Percentiles rank a stretch among this genome's conserved stretches.
Conservation (phyloP, 2,113 vertebrate genomes). For the Climacteris rufus region DNA sequence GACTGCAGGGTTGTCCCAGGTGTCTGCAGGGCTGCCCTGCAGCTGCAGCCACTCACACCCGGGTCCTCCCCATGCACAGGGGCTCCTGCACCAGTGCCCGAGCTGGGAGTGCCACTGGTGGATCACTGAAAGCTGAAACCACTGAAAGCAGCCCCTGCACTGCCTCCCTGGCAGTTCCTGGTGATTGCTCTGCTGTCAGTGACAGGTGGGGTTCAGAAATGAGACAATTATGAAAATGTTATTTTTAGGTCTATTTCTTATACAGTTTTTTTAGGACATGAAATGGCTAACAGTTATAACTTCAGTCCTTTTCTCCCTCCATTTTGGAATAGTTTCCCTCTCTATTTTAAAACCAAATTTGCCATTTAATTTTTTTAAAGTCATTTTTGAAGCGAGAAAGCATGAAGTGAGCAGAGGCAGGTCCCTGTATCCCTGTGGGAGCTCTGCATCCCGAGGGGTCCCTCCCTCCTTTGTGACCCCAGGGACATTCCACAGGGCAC, state of each 20-base stretch:
- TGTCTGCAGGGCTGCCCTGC: too few species aligned
- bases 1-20: too few species aligned
- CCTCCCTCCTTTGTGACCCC: background rate
- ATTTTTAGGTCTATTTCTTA: background rate
- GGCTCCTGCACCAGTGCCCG: too few species aligned
- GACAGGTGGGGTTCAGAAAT: background rate
- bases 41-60: fast-evolving
- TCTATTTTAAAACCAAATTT: background rate
- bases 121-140: too few species aligned
- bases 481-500: background rate
- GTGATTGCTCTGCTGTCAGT: background rate
- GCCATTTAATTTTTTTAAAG: background rate
- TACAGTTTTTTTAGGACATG: background rate
- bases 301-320: background rate
- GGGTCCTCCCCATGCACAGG: too few species aligned
- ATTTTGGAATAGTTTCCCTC: background rate
- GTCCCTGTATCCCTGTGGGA: fast-evolving
- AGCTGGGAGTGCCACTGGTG: too few species aligned
- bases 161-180: too few species aligned
- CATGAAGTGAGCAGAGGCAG: background rate
- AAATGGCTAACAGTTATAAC: background rate
- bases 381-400: background rate
- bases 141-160: too few species aligned
- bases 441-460: background rate
- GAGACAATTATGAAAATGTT: background rate